Evolutionary conservation across 2,888 invertebrate species (phyloP), one percentile per base, ranked within the genome.

Genomic region (Meandrusa payeni): DNA sequence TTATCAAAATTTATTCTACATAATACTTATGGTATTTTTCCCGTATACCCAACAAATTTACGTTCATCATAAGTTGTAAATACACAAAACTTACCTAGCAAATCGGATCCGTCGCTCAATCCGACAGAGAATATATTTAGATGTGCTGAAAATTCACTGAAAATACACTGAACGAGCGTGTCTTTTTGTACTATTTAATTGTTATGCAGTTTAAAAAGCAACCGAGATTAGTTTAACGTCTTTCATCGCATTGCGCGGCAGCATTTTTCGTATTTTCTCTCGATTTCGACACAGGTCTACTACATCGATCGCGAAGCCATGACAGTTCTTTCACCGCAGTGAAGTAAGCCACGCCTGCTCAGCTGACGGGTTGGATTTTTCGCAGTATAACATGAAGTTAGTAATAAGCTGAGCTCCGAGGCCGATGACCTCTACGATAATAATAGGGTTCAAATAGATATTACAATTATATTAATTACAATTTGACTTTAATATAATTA

Each of bases 231-330:
- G 46, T 51, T 42, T 50, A 44, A 47, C 60, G 64, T 69, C 57
- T 59, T 69, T 66, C 54, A 64, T 56, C 62, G 66, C 59, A 66
- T 64, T 56, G 57, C 69, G 64, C 73, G 70, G 69, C 78, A 80
- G 26, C 80, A 81, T 76, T 85, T 76, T 73, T 71, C 63, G 71
- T 70, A 72, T 79, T 82, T 83, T 79, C 66, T 68, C 75, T 72
- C 69, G 67, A 72, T 76, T 77, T 80, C 70, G 75, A 60, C 69
- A 64, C 66, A 65, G 63, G 61, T 66, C 59, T 69, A n/a, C n/a
- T n/a, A 57, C 74, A 86, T 86, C 83, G 86, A 86, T 86, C 82
- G 81, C 64, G 75, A 52, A 69, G 82, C 85, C 86, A 86, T 86
- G 86, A 83, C 85, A 85, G 83, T 69, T 66, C 78, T 76, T 81